These are phyloP conservation scores for Pseudorectes ferrugineus DNA, from an alignment of 2,113 vertebrate genomes.

Conservation along the genomic window DNA sequence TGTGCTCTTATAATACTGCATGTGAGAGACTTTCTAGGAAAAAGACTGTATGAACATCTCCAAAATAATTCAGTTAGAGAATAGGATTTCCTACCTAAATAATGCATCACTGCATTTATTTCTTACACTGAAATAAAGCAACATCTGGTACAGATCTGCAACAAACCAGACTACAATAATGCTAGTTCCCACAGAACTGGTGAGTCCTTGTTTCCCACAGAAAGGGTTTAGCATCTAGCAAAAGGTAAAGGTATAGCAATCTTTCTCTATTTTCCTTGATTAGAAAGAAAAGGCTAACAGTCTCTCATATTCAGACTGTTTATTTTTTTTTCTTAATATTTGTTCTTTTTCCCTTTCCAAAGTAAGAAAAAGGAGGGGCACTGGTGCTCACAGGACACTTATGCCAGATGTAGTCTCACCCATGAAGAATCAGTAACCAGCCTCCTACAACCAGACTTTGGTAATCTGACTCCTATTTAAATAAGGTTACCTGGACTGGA, in stretches of 20 bases:
- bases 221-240: not conserved
- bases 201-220: not conserved
- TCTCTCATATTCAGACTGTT: not conserved
- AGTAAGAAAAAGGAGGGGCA: not conserved
- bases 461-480: not conserved
- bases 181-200: not conserved
- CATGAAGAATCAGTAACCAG: not conserved
- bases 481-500: not conserved
- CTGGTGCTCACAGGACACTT: not conserved
- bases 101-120: not conserved
- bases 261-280: not conserved
- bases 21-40: not conserved
- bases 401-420: not conserved
- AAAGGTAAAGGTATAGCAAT: not conserved
- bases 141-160: not conserved
- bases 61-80: not conserved
- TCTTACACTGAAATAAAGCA: not conserved
- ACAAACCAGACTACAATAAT: not conserved
- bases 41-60: not conserved
- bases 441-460: not conserved
- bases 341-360: not conserved
- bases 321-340: not conserved
- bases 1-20: not conserved
- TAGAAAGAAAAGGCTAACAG: not conserved
- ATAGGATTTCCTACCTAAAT: not conserved